Percentiles rank a stretch among this genome's conserved stretches.
Evolutionary conservation across 2,797 vertebrate species (phyloP).

Genomic region (Pagetopsis macropterus): DNA sequence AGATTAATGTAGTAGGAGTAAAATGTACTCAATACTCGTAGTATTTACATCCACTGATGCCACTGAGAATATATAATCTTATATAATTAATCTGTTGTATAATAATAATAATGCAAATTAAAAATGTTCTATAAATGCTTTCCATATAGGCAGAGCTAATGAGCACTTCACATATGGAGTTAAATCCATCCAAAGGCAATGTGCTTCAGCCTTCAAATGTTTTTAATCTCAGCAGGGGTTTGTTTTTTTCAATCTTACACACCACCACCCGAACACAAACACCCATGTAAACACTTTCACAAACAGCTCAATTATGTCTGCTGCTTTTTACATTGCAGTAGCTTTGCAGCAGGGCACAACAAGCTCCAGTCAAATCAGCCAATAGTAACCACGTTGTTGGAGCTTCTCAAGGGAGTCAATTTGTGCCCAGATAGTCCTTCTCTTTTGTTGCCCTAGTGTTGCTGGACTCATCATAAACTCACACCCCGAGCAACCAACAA

Average conservation of each 20-base stretch:
- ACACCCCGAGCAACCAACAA: background rate
- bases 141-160: background rate
- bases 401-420: slow-evolving; percentile 31
- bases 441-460: background rate
- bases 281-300: background rate
- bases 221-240: background rate
- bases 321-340: slow-evolving; percentile 12
- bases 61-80: background rate
- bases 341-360: background rate
- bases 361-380: background rate
- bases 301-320: background rate
- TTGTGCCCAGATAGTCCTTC: background rate
- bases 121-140: background rate
- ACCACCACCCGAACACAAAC: background rate
- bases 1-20: background rate
- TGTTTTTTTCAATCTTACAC: background rate
- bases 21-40: background rate
- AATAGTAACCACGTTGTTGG: slow-evolving; percentile 16
- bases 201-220: background rate
- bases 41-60: background rate
- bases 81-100: background rate
- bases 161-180: background rate
- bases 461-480: slow-evolving; percentile 9
- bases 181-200: background rate
- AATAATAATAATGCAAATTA: background rate